These are phyloP conservation scores for Chymomyza caudatula DNA, from an alignment of 2,888 invertebrate species.

Conservation along the genomic window DNA sequence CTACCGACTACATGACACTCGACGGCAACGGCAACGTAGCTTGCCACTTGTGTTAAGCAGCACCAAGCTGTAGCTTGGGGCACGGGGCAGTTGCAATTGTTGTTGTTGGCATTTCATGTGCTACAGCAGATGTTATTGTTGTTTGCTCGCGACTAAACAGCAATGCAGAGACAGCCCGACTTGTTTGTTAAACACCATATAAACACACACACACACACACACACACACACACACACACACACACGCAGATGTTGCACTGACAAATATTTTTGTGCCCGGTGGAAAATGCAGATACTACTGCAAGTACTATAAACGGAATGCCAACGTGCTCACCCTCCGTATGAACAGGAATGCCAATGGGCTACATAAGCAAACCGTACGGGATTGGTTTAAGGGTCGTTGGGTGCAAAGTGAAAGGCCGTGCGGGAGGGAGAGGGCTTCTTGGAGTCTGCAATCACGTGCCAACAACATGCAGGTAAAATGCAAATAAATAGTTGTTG, in stretches of 20 bases:
- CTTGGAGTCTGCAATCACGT: slow-evolving; percentile 67
- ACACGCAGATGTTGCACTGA: slow-evolving; percentile 26
- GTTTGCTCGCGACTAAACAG: slow-evolving; percentile 55
- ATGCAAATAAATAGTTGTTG: slow-evolving; percentile 67
- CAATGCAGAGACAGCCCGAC: slow-evolving; percentile 28
- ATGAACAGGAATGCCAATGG: background rate
- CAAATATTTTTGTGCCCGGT: slow-evolving; percentile 57
- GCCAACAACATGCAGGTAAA: slow-evolving; percentile 70
- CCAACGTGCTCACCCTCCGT: background rate
- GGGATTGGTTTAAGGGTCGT: background rate
- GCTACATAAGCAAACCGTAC: background rate
- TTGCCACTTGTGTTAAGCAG: background rate
- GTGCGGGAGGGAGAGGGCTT: too few species aligned
- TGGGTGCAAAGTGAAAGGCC: background rate
- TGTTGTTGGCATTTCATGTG: slow-evolving; percentile 8
- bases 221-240: background rate
- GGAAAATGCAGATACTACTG: slow-evolving; percentile 23
- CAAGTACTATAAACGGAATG: background rate
- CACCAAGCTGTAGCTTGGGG: background rate
- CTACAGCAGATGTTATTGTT: slow-evolving; percentile 29
- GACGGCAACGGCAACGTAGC: background rate
- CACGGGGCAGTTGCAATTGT: slow-evolving; percentile 24
- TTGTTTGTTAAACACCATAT: slow-evolving; percentile 69
- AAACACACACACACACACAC: slow-evolving; percentile 44
- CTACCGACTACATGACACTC: slow-evolving; percentile 50